Evolutionary conservation across 2,888 invertebrate genomes (phyloP), one percentile per base, ranked within the genome.

Genomic region (Alloplasta piceator): DNA sequence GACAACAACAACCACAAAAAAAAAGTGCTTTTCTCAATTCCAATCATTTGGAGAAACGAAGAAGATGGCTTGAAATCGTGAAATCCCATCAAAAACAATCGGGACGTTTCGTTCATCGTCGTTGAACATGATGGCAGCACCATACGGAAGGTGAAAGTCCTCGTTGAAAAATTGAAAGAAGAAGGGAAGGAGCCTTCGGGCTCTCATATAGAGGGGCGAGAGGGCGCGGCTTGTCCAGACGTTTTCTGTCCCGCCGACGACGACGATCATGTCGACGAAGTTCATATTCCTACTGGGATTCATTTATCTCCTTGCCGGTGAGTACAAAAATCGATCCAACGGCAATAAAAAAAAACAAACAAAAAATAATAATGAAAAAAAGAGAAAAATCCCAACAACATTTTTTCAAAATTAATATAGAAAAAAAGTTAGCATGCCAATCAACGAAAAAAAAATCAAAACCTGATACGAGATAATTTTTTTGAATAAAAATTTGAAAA

Each of bases 181-280:
- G 85, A 84, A 85, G 87, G 85, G 85, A 89, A 89, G 90, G 91
- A 91, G 91, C 88, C 88, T 89, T 87, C n/a, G n/a, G 90, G 90
- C 89, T 87, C 88, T 89, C 92, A 92, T 92, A 92, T 91, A 92
- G 92, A 91, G 91, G 92, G 91, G 88, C 89, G 89, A 91, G 92
- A 92, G 92, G 92, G 92, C 91, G 92, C 92, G 92, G 91, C 91
- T 91, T 90, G 91, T 92, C 89, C 92, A 92, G 92, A 92, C 92
- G 89, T 89, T 89, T 87, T 89, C 90, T 85, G 90, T 89, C 87
- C 90, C 85, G 86, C 86, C 86, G 87, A 90, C 89, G 87, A 88
- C 89, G 86, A 88, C 85, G 85, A 89, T 84, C 88, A 92, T 91
- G 91, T 90, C 90, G 90, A 89, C 89, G 85, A 91, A 89, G 90